Evolutionary conservation across 2,888 invertebrate genomes (phyloP).

Genomic region (Leucozona laternaria): DNA sequence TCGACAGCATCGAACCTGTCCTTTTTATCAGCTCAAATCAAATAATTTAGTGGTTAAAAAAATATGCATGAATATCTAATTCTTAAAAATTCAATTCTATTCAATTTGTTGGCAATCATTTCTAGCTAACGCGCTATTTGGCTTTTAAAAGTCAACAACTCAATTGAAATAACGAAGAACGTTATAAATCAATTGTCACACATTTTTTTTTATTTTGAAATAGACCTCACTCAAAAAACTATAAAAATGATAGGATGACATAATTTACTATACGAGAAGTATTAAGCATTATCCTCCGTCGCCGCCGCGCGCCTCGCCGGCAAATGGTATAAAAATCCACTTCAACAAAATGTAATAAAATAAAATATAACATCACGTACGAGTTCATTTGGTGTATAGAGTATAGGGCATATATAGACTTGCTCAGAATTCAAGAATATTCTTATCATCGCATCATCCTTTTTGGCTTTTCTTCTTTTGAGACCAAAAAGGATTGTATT

Average conservation of each 20-base stretch:
- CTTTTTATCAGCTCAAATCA: no score
- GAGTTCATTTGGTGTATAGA: conserved; percentile 58
- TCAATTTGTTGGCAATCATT: neutral
- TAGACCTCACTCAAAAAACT: conserved; percentile 42
- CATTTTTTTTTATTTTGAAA: neutral
- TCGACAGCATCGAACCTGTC: no score
- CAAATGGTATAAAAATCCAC: conserved; percentile 67
- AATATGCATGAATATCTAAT: neutral
- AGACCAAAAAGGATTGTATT: conserved; percentile 64
- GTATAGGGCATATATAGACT: conserved; percentile 39
- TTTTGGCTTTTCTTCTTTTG: conserved; percentile 13
- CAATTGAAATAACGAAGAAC: conserved; percentile 26
- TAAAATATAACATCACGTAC: conserved; percentile 72
- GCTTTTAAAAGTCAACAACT: neutral
- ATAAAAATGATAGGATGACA: conserved; percentile 63
- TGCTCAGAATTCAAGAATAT: conserved; percentile 40
- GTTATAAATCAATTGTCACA: conserved; percentile 39
- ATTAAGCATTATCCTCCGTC: conserved; percentile 57
- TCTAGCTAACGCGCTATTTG: neutral
- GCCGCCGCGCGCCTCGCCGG: no score
- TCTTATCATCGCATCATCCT: conserved; percentile 28
- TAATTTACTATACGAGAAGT: conserved; percentile 48
- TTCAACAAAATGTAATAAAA: conserved; percentile 70
- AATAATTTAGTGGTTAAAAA: no score
- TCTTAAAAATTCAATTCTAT: neutral